phyloP scores from a whole-genome alignment of 2,888 invertebrate genomes.

The Leucozona laternaria region DNA sequence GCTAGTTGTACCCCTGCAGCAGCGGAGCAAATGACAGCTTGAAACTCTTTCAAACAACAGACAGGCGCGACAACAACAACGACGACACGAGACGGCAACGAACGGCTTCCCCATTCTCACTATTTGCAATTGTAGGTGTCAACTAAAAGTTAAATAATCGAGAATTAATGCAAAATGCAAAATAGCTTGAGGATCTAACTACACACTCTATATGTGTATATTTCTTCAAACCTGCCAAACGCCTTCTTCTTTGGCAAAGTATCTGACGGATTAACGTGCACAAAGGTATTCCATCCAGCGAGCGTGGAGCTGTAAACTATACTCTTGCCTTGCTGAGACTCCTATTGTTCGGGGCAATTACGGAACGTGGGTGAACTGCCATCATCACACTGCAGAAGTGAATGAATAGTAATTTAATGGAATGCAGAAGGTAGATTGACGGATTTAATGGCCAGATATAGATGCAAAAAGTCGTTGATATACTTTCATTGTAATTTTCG shows the following conservation, averaged over 20 bases:
- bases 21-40: slow-evolving; percentile 28
- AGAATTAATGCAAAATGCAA: slow-evolving; percentile 72
- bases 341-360: slow-evolving; percentile 49
- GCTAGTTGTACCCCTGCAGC: not conserved
- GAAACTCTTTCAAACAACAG: slow-evolving; percentile 36
- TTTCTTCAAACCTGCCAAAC: slow-evolving; percentile 25
- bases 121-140: slow-evolving; percentile 65
- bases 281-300: slow-evolving; percentile 22
- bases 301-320: not conserved
- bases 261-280: slow-evolving; percentile 46
- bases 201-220: not conserved
- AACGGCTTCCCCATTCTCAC: slow-evolving; percentile 44
- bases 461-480: slow-evolving; percentile 28
- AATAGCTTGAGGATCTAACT: slow-evolving; percentile 38
- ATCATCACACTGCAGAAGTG: slow-evolving; percentile 31
- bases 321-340: not conserved
- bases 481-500: slow-evolving; percentile 43
- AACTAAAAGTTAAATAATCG: slow-evolving; percentile 68
- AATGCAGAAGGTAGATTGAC: slow-evolving; percentile 49
- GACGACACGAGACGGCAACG: not conserved
- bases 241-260: slow-evolving; percentile 19
- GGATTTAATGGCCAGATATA: slow-evolving; percentile 50
- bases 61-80: not conserved
- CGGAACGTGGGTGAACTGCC: slow-evolving; percentile 65
- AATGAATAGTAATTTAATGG: slow-evolving; percentile 54